A percentile compares a stretch with the other conserved stretches of the same genome.
Conservation (phyloP, 1,140 invertebrate genomes). For the Rhyzopertha dominica region DNA sequence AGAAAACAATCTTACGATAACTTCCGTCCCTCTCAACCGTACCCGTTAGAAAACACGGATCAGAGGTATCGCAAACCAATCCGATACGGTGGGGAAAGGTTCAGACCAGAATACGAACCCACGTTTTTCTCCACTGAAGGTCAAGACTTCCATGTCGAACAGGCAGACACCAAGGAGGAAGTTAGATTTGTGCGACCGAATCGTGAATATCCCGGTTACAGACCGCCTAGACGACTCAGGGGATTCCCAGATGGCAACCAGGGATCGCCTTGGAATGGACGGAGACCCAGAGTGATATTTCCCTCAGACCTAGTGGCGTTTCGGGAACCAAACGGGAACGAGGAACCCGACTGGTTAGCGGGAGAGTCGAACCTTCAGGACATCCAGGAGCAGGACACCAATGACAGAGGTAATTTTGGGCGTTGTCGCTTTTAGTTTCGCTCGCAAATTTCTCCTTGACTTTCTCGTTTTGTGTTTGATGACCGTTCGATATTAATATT, state of each 20-base stretch:
- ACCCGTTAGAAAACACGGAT: too few species aligned
- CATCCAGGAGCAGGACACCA: conserved; percentile 36
- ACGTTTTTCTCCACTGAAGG: conserved; percentile 21
- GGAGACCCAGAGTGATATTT: conserved; percentile 43
- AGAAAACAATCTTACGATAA: too few species aligned
- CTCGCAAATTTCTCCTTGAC: too few species aligned
- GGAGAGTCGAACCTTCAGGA: conserved; percentile 41
- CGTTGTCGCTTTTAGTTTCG: too few species aligned
- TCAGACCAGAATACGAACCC: conserved; percentile 26
- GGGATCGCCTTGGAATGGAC: conserved; percentile 24
- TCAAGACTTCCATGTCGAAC: too few species aligned
- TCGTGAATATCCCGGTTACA: conserved; percentile 25
- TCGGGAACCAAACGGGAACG: conserved; percentile 31
- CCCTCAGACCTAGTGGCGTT: conserved; percentile 43
- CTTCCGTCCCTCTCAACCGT: too few species aligned
- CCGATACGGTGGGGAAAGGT: conserved; percentile 27
- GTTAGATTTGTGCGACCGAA: conserved; percentile 13
- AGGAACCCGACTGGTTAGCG: conserved; percentile 39
- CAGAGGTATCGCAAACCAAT: too few species aligned
- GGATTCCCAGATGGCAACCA: conserved; percentile 26
- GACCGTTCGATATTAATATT: too few species aligned
- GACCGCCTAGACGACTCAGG: conserved; percentile 33
- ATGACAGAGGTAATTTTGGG: conserved; percentile 40
- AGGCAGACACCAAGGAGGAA: conserved; percentile 3
- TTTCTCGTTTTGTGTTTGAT: not conserved